These are phyloP conservation scores for Mnemiopsis leidyi DNA, from an alignment of 37 sponge, comb jelly and placozoan genomes.

Conservation along the genomic window DNA sequence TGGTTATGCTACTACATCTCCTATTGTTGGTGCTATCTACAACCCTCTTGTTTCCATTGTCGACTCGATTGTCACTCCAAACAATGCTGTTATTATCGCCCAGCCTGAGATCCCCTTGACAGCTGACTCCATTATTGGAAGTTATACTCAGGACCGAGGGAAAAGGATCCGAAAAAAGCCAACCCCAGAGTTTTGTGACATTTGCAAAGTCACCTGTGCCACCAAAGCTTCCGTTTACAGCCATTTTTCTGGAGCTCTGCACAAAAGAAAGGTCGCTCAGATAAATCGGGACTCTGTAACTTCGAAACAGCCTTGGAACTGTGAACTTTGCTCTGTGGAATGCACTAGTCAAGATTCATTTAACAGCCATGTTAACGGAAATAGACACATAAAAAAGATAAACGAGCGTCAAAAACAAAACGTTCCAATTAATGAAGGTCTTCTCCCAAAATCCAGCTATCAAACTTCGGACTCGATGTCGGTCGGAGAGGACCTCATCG, in stretches of 20 bases:
- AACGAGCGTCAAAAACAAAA: neutral
- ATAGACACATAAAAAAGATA: neutral
- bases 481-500: conserved; percentile 19
- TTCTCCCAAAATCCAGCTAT: neutral
- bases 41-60: neutral
- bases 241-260: conserved; percentile 52
- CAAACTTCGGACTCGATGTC: neutral
- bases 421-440: neutral
- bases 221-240: conserved; percentile 8
- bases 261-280: conserved; percentile 5
- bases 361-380: conserved; percentile 11
- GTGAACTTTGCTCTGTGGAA: conserved; percentile 4
- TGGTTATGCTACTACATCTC: neutral
- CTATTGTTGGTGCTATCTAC: conserved; percentile 2
- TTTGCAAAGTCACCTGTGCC: conserved; percentile 48
- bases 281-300: neutral
- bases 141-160: neutral
- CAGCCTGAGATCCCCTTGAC: neutral
- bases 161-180: neutral
- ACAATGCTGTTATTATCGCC: neutral
- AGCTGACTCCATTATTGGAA: neutral
- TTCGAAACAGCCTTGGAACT: neutral
- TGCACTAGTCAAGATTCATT: conserved; percentile 41
- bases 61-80: neutral
- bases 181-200: conserved; percentile 18